Percentiles rank a stretch among this genome's conserved stretches.
These are phyloP conservation scores for Eurystomus glaucurus DNA, from an alignment of 2,797 vertebrate species.

Conservation along the genomic window DNA sequence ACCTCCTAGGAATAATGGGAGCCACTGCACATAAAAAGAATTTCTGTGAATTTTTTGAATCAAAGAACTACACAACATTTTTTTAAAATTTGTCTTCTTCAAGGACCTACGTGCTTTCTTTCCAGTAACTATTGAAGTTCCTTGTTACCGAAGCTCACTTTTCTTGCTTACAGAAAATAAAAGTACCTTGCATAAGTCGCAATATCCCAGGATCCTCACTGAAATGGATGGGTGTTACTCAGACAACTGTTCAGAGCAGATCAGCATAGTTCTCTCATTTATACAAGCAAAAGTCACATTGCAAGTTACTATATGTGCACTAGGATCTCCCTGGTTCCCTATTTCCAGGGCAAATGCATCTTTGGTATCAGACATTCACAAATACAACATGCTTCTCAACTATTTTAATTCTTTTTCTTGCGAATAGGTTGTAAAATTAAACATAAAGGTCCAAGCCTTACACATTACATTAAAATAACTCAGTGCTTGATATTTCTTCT, in stretches of 20 bases:
- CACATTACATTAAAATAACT: not conserved
- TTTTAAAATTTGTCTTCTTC: not conserved
- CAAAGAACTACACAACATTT: accelerated
- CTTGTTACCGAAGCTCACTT: not conserved
- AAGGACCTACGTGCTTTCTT: not conserved
- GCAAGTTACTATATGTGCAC: accelerated
- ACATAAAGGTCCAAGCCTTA: not conserved
- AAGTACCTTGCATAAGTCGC: not conserved
- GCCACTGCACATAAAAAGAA: not conserved
- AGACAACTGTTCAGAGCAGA: not conserved
- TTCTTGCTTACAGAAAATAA: not conserved
- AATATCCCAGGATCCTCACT: not conserved
- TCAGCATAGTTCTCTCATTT: not conserved
- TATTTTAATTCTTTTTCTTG: not conserved
- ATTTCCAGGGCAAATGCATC: not conserved
- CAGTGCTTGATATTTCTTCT: not conserved
- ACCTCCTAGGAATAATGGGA: not conserved
- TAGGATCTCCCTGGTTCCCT: not conserved
- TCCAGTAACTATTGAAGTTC: not conserved
- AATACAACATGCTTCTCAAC: not conserved
- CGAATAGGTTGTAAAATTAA: not conserved
- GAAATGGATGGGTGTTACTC: not conserved
- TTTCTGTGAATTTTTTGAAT: not conserved
- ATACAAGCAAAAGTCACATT: not conserved
- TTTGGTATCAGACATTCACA: not conserved